Evolutionary conservation across 2,888 invertebrate genomes (phyloP).

Genomic region (Tinea trinotella): DNA sequence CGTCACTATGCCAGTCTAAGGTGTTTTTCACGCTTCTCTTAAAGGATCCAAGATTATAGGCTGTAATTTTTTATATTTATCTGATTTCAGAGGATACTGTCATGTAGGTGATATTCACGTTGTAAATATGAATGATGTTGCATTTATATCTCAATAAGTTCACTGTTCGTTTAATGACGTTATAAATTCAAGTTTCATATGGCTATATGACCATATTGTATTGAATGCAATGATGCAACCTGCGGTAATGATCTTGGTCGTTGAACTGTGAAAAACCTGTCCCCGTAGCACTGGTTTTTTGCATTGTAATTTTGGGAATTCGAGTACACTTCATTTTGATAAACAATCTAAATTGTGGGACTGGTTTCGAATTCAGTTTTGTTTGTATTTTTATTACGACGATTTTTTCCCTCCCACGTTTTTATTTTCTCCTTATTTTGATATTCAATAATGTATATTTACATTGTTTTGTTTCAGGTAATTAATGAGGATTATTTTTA

Average conservation of each 20-base stretch:
- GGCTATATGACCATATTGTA: conserved; percentile 33
- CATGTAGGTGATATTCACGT: not conserved
- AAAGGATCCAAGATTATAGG: no score
- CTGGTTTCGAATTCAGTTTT: not conserved
- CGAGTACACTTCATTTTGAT: not conserved
- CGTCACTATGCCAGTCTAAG: no score
- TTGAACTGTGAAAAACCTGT: conserved; percentile 33
- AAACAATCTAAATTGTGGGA: not conserved
- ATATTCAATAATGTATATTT: not conserved
- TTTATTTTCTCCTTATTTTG: not conserved
- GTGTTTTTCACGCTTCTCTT: no score
- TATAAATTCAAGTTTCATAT: conserved; percentile 29
- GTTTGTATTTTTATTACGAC: not conserved
- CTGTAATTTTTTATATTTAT: not conserved
- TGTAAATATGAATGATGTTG: not conserved
- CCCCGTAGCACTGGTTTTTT: conserved; percentile 35
- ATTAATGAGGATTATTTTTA: no score
- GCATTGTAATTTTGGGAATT: conserved; percentile 26
- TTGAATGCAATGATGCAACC: conserved; percentile 41
- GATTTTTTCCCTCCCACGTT: not conserved
- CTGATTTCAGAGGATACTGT: not conserved
- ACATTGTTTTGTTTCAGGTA: not conserved
- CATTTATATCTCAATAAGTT: not conserved
- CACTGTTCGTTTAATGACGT: conserved; percentile 13
- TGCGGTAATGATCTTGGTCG: conserved; percentile 49